Base-by-base conservation (phyloP, 2,888 invertebrate genomes). In the Melanostoma scalare region DNA sequence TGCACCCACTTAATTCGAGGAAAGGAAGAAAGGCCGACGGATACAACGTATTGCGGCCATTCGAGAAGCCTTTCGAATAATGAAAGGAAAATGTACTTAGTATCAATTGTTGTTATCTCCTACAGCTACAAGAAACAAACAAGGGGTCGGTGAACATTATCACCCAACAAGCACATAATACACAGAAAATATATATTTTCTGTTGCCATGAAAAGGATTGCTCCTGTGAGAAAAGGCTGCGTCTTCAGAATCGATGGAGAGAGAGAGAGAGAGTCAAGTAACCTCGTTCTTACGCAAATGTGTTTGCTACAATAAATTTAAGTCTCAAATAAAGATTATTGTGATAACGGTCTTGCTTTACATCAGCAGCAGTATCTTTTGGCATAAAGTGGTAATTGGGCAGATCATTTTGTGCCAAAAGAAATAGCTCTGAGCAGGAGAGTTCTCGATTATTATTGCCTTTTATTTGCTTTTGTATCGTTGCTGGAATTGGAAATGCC, bases 31-130 rank as follows among this genome's bases (percentile, higher is more conserved):
- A 2, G 20, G 50, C 30, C 5, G 63, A 38, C 53, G 61, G 53
- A 61, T 72, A 35, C 40, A 72, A 72, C 42, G 53, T 36, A 53
- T 61, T 68, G 68, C 36, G 55, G 44, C n/a, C 68, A 38, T 72
- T 61, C 52, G 33, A 31, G 31, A 30, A 38, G 6, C 35, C 52
- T 44, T 30, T 1, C 20, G 3, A 72, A 72, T 52, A 61, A 72
- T 72, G 72, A 72, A 61, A 72, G 60, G 52, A 42, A 53, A 72
- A 52, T 72, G 36, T 48, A 53, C 36, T 46, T 52, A 52, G 60
- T 52, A 71, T 60, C 60, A 63, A 63, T 50, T 63, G 63, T 48
- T 63, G 63, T 63, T 63, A 63, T 63, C 63, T 63, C 50, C 31
- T 1, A 38, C n/a, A 20, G 0, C 10, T 35, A 20, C 1, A 9